Evolutionary conservation across 2,888 invertebrate species (phyloP).

Genomic region (Caenorhabditis sp.): DNA sequence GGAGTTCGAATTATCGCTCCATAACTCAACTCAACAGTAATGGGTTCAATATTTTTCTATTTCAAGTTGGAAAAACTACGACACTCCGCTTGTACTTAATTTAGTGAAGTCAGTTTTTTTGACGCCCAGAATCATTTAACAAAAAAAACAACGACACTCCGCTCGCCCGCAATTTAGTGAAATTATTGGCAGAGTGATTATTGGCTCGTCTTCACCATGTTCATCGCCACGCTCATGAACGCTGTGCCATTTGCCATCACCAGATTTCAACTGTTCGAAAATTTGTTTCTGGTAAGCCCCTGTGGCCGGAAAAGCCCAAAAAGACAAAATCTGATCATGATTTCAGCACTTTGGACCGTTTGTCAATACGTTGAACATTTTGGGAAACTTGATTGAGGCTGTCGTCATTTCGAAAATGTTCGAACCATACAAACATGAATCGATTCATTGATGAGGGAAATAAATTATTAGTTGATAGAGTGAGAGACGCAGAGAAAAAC

Average conservation of each 20-base stretch:
- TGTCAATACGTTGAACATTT: conserved; percentile 24
- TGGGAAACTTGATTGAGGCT: conserved; percentile 25
- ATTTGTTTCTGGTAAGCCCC: not conserved
- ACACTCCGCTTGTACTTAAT: no score
- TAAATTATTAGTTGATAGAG: no score
- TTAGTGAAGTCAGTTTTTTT: no score
- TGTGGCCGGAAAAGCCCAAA: no score
- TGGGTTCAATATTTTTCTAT: not conserved
- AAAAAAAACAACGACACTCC: no score
- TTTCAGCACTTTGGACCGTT: conserved; percentile 34
- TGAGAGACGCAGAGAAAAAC: no score
- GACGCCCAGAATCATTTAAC: no score
- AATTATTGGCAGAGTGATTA: conserved; percentile 16
- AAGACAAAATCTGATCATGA: not conserved
- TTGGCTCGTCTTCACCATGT: conserved; percentile 31
- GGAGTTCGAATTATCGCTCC: no score
- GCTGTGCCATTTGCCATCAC: conserved; percentile 25
- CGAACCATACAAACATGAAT: conserved; percentile 1
- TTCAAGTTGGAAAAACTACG: no score
- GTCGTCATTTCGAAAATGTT: conserved; percentile 34
- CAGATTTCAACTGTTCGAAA: conserved; percentile 7
- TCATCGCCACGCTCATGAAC: conserved; percentile 21
- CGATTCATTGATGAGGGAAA: not conserved
- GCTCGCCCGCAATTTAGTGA: no score
- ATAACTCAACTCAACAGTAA: no score